Evolutionary conservation across 2,888 invertebrate genomes (phyloP).

Genomic region (Ephialtes manifestator): DNA sequence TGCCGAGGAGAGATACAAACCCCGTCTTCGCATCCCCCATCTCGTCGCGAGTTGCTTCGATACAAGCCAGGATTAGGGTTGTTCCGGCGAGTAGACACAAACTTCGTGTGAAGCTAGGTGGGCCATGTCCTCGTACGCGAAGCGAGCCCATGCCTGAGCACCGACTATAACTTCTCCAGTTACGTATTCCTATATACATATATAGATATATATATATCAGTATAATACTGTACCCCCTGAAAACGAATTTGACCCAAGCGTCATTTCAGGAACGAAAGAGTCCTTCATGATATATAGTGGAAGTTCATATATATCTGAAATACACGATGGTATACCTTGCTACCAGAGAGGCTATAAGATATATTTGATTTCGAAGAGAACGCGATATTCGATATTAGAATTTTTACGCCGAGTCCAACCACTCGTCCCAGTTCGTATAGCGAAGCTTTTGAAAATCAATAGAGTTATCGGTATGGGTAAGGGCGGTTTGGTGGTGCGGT

Average conservation of each 20-base stretch:
- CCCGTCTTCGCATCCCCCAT: slow-evolving; percentile 31
- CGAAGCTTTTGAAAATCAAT: slow-evolving; percentile 59
- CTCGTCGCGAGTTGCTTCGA: slow-evolving; percentile 51
- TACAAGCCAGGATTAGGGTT: slow-evolving; percentile 66
- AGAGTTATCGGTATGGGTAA: slow-evolving; percentile 43
- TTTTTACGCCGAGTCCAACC: slow-evolving; percentile 50
- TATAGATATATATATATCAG: slow-evolving; percentile 11
- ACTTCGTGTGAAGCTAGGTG: slow-evolving; percentile 59
- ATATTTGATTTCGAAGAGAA: slow-evolving; percentile 29
- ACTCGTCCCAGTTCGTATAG: slow-evolving; percentile 22
- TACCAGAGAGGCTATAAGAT: neutral
- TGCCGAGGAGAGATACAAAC: slow-evolving; percentile 62
- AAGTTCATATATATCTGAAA: neutral
- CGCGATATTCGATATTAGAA: slow-evolving; percentile 62
- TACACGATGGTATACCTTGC: neutral
- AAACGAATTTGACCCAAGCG: slow-evolving; percentile 53
- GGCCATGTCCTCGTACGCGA: slow-evolving; percentile 54
- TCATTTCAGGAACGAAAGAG: slow-evolving; percentile 48
- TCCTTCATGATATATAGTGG: slow-evolving; percentile 6
- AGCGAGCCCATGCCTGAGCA: slow-evolving; percentile 53
- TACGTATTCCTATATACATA: slow-evolving; percentile 4
- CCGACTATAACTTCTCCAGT: slow-evolving; percentile 50
- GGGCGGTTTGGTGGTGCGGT: slow-evolving; percentile 25
- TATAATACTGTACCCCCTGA: slow-evolving; percentile 35
- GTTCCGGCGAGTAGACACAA: slow-evolving; percentile 63